Evolutionary conservation across 2,797 vertebrate genomes (phyloP).

Genomic region (Sebastes minor): DNA sequence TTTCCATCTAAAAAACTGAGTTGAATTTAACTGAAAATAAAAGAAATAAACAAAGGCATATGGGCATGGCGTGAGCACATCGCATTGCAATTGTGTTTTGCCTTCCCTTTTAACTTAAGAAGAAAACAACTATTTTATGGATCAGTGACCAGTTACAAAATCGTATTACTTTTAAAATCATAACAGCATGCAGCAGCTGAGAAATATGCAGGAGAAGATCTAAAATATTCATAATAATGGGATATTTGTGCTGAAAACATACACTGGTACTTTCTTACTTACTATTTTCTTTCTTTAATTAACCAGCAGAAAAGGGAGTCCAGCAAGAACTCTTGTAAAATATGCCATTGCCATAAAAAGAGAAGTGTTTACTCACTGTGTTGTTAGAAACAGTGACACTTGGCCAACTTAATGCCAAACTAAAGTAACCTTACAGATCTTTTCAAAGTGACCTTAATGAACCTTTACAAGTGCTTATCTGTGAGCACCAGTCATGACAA

Average conservation of each 20-base stretch:
- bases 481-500: background rate
- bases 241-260: background rate
- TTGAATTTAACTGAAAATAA: background rate
- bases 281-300: no score
- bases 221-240: slow-evolving; percentile 7
- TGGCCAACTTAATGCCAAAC: background rate
- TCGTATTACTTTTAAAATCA: background rate
- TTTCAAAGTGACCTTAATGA: background rate
- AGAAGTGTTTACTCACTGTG: background rate
- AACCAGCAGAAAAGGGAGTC: background rate
- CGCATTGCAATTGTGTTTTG: background rate
- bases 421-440: background rate
- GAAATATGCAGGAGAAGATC: background rate
- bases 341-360: no score
- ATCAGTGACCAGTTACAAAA: background rate
- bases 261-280: background rate
- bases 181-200: background rate
- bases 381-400: background rate
- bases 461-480: background rate
- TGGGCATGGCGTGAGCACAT: background rate
- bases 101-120: background rate
- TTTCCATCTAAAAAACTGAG: background rate
- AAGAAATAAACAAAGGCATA: background rate
- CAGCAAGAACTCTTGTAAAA: background rate
- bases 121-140: background rate